Evolutionary conservation across 2,888 invertebrate species (phyloP), one percentile per base, ranked within the genome.

Genomic region (Oligia strigilis): DNA sequence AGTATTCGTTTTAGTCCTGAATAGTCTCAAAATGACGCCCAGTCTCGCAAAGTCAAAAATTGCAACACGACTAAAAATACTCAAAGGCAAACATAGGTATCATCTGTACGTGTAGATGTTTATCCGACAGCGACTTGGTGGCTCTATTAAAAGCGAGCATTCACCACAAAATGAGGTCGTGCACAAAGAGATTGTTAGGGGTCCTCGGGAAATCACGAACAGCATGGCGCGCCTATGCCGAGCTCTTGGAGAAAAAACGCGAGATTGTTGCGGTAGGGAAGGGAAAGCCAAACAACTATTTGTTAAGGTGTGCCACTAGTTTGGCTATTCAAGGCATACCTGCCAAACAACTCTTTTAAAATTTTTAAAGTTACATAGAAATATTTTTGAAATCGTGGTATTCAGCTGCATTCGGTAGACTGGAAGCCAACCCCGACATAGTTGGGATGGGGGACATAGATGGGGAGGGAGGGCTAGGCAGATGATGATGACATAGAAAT

Each of bases 151-250:
- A 92, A 90, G 87, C 91, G 91, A 84, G 93, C 90, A 93, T 94
- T 95, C 94, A 94, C 88, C 88, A 89, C 92, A 91, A 93, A 95
- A 95, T 93, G 95, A 95, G 95, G 95, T 95, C 95, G 94, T 92
- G 93, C 93, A 94, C 93, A 93, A 94, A 94, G 93, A 93, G 94
- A 94, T 94, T 94, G 94, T 95, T 95, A 94, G 93, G 88, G 90
- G 90, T 94, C 93, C 94, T 93, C 92, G 91, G 93, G 92, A 94
- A 92, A 95, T 94, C 94, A 94, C 93, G 93, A 94, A 89, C 90
- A 84, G 89, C 83, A 78, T 81, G 82, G 74, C 85, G 88, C 88
- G 88, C 88, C 83, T 87, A 75, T 84, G 88, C 84, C 75, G 73
- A 81, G 85, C 75, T 87, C 74, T 86, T 74, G 75, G 76, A 83